Percentiles rank a stretch among this genome's conserved stretches.
Evolutionary conservation across 2,113 vertebrate species (phyloP).

Genomic region (Daboia siamensis): DNA sequence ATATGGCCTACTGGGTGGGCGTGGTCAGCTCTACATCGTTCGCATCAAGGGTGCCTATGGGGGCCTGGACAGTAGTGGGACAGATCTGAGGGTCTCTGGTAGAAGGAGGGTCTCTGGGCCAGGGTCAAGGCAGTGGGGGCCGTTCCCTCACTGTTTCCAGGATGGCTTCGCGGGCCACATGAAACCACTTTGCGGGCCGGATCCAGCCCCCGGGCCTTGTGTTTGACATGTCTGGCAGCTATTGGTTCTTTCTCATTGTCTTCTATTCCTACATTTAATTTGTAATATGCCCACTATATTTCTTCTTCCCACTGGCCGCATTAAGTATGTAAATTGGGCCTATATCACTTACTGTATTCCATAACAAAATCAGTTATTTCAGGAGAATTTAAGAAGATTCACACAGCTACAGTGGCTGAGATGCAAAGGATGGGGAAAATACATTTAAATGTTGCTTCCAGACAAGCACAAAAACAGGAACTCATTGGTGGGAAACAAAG

Average conservation of each 20-base stretch:
- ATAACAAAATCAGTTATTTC: not conserved
- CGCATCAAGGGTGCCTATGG: too few species aligned
- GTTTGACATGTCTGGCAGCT: too few species aligned
- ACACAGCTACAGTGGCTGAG: not conserved
- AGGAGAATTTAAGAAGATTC: not conserved
- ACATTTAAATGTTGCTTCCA: not conserved
- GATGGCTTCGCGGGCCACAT: too few species aligned
- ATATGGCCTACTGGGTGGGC: too few species aligned
- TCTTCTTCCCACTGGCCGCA: not conserved
- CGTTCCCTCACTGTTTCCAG: too few species aligned
- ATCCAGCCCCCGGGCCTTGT: too few species aligned
- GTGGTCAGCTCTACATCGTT: too few species aligned
- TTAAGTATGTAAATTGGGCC: not conserved
- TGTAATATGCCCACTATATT: not conserved
- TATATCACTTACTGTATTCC: not conserved
- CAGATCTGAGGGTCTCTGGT: too few species aligned
- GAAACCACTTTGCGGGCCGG: too few species aligned
- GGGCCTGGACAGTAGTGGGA: too few species aligned
- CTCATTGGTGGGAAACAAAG: not conserved
- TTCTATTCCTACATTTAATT: not conserved
- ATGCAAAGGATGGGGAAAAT: not conserved
- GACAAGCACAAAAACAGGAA: not conserved
- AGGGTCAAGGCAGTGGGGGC: too few species aligned
- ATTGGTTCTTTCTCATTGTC: not conserved
- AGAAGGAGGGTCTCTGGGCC: too few species aligned